Evolutionary conservation across 2,797 vertebrate genomes (phyloP), one percentile per base, ranked within the genome.

Genomic region (Thripadectes ignobilis): DNA sequence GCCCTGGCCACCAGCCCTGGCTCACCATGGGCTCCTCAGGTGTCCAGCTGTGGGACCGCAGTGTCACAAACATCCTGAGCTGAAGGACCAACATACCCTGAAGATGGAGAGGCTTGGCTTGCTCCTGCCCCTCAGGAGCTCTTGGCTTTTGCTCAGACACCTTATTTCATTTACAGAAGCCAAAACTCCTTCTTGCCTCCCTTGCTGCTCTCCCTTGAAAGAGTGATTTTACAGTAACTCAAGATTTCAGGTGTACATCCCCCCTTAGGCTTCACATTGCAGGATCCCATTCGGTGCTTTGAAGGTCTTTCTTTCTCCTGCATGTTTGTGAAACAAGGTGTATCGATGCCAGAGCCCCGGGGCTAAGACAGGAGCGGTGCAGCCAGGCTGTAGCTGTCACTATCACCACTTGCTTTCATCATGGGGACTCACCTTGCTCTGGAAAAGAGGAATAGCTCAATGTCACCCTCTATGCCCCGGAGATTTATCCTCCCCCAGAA

Each of bases 21-120:
- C 13, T 30, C 52, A 59, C 23, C 38, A 8, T 0, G 5, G 61
- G 52, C 26, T 5, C 51, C 57, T 85, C 63, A 17, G 19, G 11
- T 0, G 3, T 10, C 38, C 34, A 15, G 32, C 27, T 7, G 3
- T 9, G 45, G 36, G 27, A 72, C 26, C 22, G 27, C 55, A 46
- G 17, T 11, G 6, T 13, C 72, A 63, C 20, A 32, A n/a, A 29
- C 17, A 17, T 43, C 29, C 48, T 1, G 0, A 57, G 24, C 0
- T 63, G 21, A 66, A 19, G 7, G 24, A 80, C 7, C 17, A 63
- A 46, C 9, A 12, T 4, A 52, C 1, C 26, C 34, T 41, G 57
- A 43, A 71, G 46, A 67, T 5, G 7, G 69, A 55, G 45, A 81
- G 41, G 16, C 18, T 52, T 67, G 51, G 24, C 68, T 66, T 38